These are phyloP conservation scores for Magallana ariakensis DNA, from an alignment of 1,140 invertebrate species.

Conservation along the genomic window DNA sequence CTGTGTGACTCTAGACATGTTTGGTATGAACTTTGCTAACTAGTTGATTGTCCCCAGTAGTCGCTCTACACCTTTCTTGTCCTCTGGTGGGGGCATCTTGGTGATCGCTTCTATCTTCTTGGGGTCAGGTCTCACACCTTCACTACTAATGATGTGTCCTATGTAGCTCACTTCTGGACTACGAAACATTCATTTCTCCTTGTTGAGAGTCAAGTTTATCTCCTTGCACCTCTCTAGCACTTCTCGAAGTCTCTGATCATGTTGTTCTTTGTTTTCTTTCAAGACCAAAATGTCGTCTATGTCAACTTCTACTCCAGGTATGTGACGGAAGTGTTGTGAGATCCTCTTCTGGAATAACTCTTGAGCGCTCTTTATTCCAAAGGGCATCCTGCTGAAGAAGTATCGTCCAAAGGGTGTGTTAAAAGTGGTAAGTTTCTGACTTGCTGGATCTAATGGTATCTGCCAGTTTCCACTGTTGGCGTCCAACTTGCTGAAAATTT, in stretches of 20 bases:
- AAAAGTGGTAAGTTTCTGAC: conserved; percentile 57
- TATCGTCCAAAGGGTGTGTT: conserved; percentile 58
- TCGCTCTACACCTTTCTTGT: conserved; percentile 34
- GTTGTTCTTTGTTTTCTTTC: conserved; percentile 63
- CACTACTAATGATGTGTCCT: neutral
- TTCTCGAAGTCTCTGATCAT: conserved; percentile 58
- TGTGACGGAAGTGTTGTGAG: conserved; percentile 66
- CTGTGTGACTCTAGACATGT: conserved; percentile 72
- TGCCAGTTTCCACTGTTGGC: conserved; percentile 63
- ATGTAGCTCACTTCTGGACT: conserved; percentile 56
- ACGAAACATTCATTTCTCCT: conserved; percentile 78
- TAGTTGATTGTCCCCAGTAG: conserved; percentile 44
- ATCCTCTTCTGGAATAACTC: conserved; percentile 73
- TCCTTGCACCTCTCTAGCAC: conserved; percentile 12
- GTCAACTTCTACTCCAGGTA: conserved; percentile 72
- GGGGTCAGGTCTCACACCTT: conserved; percentile 35
- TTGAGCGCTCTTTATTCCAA: conserved; percentile 44
- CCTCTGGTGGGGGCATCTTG: conserved; percentile 24
- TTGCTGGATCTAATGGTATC: conserved; percentile 66
- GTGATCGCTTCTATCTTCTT: conserved; percentile 43
- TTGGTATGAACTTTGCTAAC: conserved; percentile 70
- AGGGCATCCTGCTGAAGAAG: conserved; percentile 53
- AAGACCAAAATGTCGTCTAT: conserved; percentile 76
- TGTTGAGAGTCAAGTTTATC: conserved; percentile 78
- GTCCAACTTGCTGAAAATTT: conserved; percentile 50